These are phyloP conservation scores for Cheumatopsyche charites DNA, from an alignment of 1,140 invertebrate species.

Conservation along the genomic window DNA sequence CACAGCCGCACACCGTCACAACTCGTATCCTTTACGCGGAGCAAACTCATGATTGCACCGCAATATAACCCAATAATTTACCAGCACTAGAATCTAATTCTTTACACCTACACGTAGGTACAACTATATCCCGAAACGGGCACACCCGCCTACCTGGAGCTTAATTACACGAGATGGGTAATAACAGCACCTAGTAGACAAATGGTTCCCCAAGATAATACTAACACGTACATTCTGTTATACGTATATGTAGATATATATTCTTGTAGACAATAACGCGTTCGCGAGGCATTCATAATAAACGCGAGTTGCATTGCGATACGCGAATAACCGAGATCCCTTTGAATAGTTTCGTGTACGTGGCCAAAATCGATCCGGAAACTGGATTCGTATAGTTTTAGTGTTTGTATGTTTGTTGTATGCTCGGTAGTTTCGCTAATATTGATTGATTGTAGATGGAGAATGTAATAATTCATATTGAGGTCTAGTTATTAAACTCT, in stretches of 20 bases:
- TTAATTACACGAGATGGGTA: constrained; percentile 32
- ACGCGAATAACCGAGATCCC: background rate
- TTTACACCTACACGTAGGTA: background rate
- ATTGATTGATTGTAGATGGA: no score
- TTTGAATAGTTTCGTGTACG: constrained; percentile 1
- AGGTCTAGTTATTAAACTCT: no score
- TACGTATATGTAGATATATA: background rate
- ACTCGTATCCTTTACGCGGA: background rate
- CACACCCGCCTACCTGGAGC: background rate
- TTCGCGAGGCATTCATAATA: constrained; percentile 15
- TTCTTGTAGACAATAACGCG: constrained; percentile 2
- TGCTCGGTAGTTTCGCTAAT: no score
- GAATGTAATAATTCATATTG: no score
- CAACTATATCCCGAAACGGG: no score
- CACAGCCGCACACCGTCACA: no score
- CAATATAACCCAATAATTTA: constrained; percentile 27
- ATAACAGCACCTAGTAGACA: constrained; percentile 28
- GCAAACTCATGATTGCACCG: constrained; percentile 9
- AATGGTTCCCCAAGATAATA: constrained; percentile 19
- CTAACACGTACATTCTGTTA: background rate
- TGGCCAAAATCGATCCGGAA: no score
- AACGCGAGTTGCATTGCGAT: constrained; percentile 13
- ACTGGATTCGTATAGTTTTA: no score
- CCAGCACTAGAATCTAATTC: background rate
- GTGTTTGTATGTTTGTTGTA: no score